Evolutionary conservation across 1,140 invertebrate genomes (phyloP), one percentile per base, ranked within the genome.

Genomic region (Galleria mellonella): DNA sequence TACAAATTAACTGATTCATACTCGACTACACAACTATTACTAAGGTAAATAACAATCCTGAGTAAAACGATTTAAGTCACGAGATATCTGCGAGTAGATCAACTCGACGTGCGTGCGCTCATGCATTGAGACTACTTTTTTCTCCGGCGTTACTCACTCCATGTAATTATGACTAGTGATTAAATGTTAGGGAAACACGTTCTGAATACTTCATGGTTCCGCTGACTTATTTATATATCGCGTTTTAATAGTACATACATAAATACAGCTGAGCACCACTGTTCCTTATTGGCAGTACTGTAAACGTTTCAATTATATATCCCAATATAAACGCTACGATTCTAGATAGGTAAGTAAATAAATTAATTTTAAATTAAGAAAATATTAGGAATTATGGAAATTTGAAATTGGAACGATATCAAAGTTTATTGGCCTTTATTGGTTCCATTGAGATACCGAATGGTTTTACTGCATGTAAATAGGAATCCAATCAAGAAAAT

Each of bases 51-150:
- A 37, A 17, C 6, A 37, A 37, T 37, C 35, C 12, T n/a, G 9
- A 17, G 15, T 17, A 17, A 37, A 37, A 37, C 35, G 45, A 41
- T 32, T 38, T 41, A 41, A 47, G 41, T 47, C 45, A 40, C 47
- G 49, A 62, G 51, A 55, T 58, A 55, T 58, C 60, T 54, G 60
- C 48, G 56, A 55, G 61, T 60, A 66, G 61, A 59, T 54, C 43
- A 59, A 53, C 52, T 47, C 2, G 17, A 29, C 14, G 47, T 43
- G 59, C 60, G 55, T 35, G 54, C 60, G 52, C 38, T 54, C 51
- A 45, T 47, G 53, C 53, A 53, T 60, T 33, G 15, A 29, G 52
- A 49, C 56, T 64, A 54, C 11, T 66, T 72, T 72, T 72, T 72
- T 67, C 52, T 55, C 17, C 55, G 59, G 58, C 58, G 55, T 55